These are phyloP conservation scores for Pica pica DNA, from an alignment of 2,113 vertebrate genomes.

Conservation along the genomic window DNA sequence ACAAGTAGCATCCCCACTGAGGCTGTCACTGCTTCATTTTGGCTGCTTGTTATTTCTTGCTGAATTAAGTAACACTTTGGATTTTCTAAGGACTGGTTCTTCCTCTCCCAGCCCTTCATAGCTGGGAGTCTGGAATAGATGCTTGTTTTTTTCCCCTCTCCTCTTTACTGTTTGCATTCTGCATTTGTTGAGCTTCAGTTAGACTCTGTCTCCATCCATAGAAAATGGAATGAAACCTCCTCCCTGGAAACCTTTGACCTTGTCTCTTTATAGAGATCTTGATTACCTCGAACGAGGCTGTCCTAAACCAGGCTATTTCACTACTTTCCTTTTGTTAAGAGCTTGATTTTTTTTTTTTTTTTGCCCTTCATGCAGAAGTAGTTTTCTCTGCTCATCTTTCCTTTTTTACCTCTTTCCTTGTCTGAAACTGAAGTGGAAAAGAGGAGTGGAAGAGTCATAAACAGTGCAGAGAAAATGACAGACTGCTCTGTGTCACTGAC, in stretches of 20 bases:
- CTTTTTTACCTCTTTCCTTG: neutral
- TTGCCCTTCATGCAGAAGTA: neutral
- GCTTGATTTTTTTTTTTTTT: neutral
- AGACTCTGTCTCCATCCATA: neutral
- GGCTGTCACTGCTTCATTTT: neutral
- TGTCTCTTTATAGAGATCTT: neutral
- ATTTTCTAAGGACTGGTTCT: neutral
- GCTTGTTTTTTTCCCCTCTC: neutral
- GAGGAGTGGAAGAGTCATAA: neutral
- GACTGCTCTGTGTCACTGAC: conserved; percentile 24
- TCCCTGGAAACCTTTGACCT: neutral
- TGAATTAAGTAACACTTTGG: neutral
- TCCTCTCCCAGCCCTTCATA: neutral
- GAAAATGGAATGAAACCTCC: neutral
- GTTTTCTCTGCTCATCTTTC: neutral
- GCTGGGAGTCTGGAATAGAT: neutral
- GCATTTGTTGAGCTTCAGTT: neutral
- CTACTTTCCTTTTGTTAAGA: neutral
- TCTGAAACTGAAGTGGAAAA: conserved; percentile 1
- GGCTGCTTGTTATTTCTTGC: neutral
- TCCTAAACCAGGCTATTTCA: neutral
- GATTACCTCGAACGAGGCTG: neutral
- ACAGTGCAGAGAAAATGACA: conserved; percentile 16
- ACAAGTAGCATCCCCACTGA: neutral
- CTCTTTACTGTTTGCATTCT: neutral